Base-by-base conservation (phyloP, 2,797 vertebrate genomes). In the Peromyscus nudipes region DNA sequence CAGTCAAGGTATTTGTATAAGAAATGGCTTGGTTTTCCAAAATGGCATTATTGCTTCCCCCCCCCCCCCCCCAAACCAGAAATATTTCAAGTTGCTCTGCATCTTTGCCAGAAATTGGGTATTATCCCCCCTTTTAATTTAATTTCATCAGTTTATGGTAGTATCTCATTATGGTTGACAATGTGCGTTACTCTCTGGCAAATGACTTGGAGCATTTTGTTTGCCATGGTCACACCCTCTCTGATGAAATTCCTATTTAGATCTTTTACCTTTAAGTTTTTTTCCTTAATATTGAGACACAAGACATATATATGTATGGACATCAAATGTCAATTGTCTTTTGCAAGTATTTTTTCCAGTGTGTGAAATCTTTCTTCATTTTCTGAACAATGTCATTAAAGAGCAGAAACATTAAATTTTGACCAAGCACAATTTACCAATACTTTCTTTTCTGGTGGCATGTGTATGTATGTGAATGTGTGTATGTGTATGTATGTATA, bases 281-380 rank as follows among this genome's bases (percentile, higher is more conserved):
- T 81, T 89, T 86, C 86, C 43, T 96, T 89, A 37, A 23, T 65
- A 77, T 27, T 69, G 9, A 64, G 4, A 29, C 12, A 49, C 62
- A 81, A 77, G 29, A 34, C 60, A 8, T 79, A 7, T 31, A 13
- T 69, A 23, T 83, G 6, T 84, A 1, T 62, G 8, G 67, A 13
- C 52, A 27, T 43, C 3, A 17, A 65, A 21, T 96, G 17, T 34
- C 37, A 88, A 21, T 52, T 57, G 3, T 65, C 6, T 76, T 90
- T 82, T 87, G 27, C 52, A 87, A 96, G 52, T 92, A 88, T 76
- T 82, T 89, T 82, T 55, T 67, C 64, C 16, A 75, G n/a, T 46
- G 40, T 91, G n/a, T 86, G 77, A 43, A 34, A 80, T 75, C 14
- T 60, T 94, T 92, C 31, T 75, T 80, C 64, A 84, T 69, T 88